Base-by-base conservation (phyloP, 2,888 invertebrate genomes). In the Rugalucina vietnamica region DNA sequence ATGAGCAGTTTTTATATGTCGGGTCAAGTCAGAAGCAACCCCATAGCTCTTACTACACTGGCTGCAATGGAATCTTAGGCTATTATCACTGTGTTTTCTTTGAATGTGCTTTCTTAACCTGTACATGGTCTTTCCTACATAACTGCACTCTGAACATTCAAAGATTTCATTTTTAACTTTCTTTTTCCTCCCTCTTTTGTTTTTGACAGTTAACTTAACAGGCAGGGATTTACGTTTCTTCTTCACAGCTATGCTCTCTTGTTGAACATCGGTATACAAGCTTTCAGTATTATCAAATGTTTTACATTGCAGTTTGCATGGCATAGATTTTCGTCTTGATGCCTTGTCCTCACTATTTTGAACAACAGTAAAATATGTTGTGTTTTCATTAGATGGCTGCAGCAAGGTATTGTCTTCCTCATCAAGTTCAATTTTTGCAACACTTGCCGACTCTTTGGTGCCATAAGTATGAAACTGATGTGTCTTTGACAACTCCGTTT, bases 41-140 rank as follows among this genome's bases (percentile, higher is more conserved):
- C 91, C 91, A 87, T 92, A 93, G 18, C 85, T 83, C 83, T 90
- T 91, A 0, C 80, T 83, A 88, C 93, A 93, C 32, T 85, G 81
- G 36, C 89, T 86, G 85, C 93, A 93, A 12, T 80, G 79, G 74
- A 88, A 91, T 79, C 86, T 83, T 43, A 65, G 90, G 43, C 24
- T 18, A 60, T 10, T 60, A 60, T 29, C 60, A 60, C 88, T 82
- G 76, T 93, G 92, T 72, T 89, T 87, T 65, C 92, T 82, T 69
- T 88, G 79, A 72, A 84, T 88, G 65, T 93, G 92, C 36, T 91
- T 90, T 69, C 76, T 86, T 37, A 92, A 76, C 54, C 90, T 88
- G 5, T 72, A 77, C 57, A 79, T 84, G 57, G 87, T 90, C 34
- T 81, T 86, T 12, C 90, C 88, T 5, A 81, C 54, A 83, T 91